Base-by-base conservation (phyloP, 2,888 invertebrate genomes). In the Sclerodermus sp. region DNA sequence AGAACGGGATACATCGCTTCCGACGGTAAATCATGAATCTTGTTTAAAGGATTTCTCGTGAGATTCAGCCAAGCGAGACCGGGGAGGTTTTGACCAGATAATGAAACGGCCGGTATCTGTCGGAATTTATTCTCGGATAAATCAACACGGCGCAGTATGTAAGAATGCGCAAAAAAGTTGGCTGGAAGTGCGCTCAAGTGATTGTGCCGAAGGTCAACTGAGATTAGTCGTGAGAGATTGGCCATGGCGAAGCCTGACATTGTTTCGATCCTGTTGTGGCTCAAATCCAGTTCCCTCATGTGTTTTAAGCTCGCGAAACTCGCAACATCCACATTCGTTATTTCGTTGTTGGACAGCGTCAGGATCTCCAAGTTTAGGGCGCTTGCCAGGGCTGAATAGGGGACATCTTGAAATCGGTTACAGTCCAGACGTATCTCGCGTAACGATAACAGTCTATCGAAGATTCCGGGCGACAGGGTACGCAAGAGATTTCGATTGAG, bases 171-270 rank as follows among this genome's bases (percentile, higher is more conserved):
- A 57, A 93, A 87, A 76, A 93, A 91, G 74, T 92, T 91, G 12
- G 88, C 87, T 15, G 91, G 91, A 57, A 93, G 80, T 49, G 89
- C 87, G 40, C 87, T 85, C 51, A 93, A 76, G 57, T 85, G 80
- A 71, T 93, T 93, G 51, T 85, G 84, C 66, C 88, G 90, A 50
- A 93, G 82, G 77, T 92, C 90, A 44, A 91, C 85, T 1, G 85
- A 85, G 30, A 88, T 80, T 38, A 93, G 77, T 62, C 88, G 88
- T 13, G 89, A 89, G 38, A 92, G 80, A 64, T 89, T 88, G 0
- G 89, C 87, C n/a, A 88, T 86, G 59, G 88, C 89, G 70, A 93
- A 91, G 15, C 91, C 91, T n/a, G 87, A 87, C 62, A 91, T 76
- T 14, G 89, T 84, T 18, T 88, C 87, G 67, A 94, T 88, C 64